Evolutionary conservation across 92 coral and sea anemone species (phyloP), one percentile per base, ranked within the genome.

Genomic region (Palythoa heliodiscus): DNA sequence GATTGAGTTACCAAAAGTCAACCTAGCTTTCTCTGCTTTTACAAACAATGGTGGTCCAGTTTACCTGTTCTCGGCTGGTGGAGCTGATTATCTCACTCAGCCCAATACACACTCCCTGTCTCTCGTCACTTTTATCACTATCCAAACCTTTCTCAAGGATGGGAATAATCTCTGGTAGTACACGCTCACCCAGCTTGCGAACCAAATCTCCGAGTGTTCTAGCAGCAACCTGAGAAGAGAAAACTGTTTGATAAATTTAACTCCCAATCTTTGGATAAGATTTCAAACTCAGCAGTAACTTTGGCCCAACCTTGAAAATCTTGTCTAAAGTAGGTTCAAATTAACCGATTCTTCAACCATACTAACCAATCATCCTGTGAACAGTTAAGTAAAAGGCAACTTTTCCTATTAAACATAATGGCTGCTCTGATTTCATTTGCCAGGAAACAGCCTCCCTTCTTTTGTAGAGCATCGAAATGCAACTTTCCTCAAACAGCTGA

Each of bases 61-160:
- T 19, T 82, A 95, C 99, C 96, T 96, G 99, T 77, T 96, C 99
- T 48, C 86, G 89, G 92, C 99, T 96, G 73, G 98, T 96, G 17
- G 99, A 96, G 24, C 96, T 89, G 80, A 96, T 95, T 7, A 96
- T 96, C 67, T 96, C 99, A 67, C 98, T 96, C 71, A 96, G 89
- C 83, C 99, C 99, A 87, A 96, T 93, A 82, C 99, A 96, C 14
- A 96, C 99, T 68, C 99, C 99, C 76, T 96, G 99, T 5, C 99
- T 93, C 82, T 96, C 99, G 74, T 94, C 95, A 38, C 90, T 88
- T 84, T 96, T 88, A 6, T 86, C 87, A 71, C 99, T 96, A 72
- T 94, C 91, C 92, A 96, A 83, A 5, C 99, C 99, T 40, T 89
- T 71, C 93, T 96, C 99, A 52, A 96, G 90, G 70, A 96, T 94